Evolutionary conservation across 2,113 vertebrate species (phyloP).

Genomic region (Bolborhynchus lineola): DNA sequence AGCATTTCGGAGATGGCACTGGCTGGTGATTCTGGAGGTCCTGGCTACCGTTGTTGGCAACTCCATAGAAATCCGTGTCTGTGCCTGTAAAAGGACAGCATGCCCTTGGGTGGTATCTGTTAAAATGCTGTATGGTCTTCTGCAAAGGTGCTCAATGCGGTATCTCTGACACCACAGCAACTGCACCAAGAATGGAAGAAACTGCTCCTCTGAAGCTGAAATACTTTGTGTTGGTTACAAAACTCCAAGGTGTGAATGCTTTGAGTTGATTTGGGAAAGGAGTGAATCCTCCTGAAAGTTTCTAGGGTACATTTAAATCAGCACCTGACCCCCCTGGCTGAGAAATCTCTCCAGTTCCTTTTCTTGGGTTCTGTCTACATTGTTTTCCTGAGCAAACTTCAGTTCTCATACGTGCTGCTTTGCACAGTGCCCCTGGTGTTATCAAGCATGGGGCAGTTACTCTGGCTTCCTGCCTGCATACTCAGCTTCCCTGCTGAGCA

Average conservation of each 20-base stretch:
- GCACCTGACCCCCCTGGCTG: neutral
- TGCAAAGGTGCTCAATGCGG: neutral
- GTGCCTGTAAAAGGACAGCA: accelerated
- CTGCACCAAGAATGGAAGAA: neutral
- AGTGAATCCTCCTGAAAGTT: accelerated
- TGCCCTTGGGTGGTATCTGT: neutral
- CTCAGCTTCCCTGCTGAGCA: neutral
- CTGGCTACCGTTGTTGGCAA: neutral
- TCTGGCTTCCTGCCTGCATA: slow-evolving; percentile 39
- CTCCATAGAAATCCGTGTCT: neutral
- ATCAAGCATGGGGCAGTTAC: neutral
- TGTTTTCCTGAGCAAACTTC: neutral
- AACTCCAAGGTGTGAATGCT: neutral
- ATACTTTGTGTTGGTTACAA: neutral
- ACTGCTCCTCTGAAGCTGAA: neutral
- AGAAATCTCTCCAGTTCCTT: neutral
- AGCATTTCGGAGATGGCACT: neutral
- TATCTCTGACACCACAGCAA: neutral
- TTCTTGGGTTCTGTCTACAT: neutral
- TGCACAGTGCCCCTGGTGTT: neutral
- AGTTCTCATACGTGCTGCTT: slow-evolving; percentile 19
- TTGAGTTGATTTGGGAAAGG: neutral
- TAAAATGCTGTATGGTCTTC: neutral
- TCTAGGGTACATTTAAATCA: neutral
- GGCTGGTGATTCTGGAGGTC: neutral